phyloP scores from a whole-genome alignment of 2,797 vertebrate species.

The Numenius phaeopus region DNA sequence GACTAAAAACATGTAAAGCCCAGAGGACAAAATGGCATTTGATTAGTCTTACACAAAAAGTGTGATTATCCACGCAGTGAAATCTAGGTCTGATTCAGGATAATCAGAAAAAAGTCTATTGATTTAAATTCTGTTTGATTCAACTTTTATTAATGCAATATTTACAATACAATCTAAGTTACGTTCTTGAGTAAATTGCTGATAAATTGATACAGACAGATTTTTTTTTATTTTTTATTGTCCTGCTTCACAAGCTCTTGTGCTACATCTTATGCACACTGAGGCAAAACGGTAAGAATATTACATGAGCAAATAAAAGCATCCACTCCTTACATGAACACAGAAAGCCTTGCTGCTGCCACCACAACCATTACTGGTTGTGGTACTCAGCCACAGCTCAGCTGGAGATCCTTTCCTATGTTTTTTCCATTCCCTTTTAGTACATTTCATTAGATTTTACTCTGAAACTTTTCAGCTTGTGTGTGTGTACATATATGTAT shows the following conservation, averaged over 20 bases:
- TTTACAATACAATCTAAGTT: not conserved
- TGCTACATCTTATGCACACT: not conserved
- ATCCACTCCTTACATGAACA: accelerated
- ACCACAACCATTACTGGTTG: not conserved
- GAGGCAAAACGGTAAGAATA: not conserved
- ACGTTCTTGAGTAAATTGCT: not conserved
- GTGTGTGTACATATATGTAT: not conserved
- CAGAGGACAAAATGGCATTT: not conserved
- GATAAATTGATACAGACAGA: not conserved
- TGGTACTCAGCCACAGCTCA: not conserved
- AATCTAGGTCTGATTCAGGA: not conserved
- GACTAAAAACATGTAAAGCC: not conserved
- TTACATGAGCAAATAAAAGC: not conserved
- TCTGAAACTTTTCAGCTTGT: not conserved
- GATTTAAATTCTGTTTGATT: not conserved
- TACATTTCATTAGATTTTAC: not conserved
- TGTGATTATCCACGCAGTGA: not conserved
- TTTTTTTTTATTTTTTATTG: not conserved
- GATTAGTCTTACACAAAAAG: not conserved
- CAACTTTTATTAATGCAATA: not conserved
- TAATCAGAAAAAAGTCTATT: not conserved
- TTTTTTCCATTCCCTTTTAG: not conserved
- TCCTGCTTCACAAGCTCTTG: not conserved
- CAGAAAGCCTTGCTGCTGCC: not conserved
- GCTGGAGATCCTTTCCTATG: not conserved